A percentile compares a stretch with the other conserved stretches of the same genome.
Evolutionary conservation across 2,797 vertebrate species (phyloP).

Genomic region (Limnodromus scolopaceus): DNA sequence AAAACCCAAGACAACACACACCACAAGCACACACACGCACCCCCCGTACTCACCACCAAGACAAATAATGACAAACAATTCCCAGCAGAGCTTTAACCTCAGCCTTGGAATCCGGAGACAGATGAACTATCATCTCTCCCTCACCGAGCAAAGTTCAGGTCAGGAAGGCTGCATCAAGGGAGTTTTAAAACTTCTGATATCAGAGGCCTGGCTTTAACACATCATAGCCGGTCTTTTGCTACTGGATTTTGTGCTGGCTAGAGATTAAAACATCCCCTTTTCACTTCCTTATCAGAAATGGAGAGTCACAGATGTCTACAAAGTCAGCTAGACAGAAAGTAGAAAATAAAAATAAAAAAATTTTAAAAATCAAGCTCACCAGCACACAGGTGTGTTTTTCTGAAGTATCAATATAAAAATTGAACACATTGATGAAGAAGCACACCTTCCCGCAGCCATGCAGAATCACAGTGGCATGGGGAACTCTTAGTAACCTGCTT

Average conservation of each 20-base stretch:
- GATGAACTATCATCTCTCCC: background rate
- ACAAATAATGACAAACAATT: background rate
- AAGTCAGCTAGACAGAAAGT: background rate
- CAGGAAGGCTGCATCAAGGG: background rate
- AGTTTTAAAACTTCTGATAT: background rate
- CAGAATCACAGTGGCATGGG: too few species aligned
- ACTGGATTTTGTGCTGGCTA: background rate
- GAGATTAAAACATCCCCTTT: background rate
- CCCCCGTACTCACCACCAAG: accelerated
- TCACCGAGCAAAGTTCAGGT: background rate
- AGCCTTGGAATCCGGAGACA: background rate
- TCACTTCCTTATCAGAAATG: background rate
- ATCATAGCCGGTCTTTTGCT: background rate
- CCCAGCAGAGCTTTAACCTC: background rate
- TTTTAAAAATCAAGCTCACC: background rate
- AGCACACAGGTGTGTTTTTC: background rate
- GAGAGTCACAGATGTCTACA: background rate
- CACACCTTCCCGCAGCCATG: background rate
- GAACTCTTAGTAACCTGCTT: background rate
- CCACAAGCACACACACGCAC: too few species aligned
- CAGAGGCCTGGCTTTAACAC: background rate
- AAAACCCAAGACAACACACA: background rate
- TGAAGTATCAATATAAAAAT: background rate
- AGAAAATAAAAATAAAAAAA: background rate
- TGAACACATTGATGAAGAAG: background rate